Evolutionary conservation across 2,888 invertebrate species (phyloP).

Genomic region (Clostera curtula): DNA sequence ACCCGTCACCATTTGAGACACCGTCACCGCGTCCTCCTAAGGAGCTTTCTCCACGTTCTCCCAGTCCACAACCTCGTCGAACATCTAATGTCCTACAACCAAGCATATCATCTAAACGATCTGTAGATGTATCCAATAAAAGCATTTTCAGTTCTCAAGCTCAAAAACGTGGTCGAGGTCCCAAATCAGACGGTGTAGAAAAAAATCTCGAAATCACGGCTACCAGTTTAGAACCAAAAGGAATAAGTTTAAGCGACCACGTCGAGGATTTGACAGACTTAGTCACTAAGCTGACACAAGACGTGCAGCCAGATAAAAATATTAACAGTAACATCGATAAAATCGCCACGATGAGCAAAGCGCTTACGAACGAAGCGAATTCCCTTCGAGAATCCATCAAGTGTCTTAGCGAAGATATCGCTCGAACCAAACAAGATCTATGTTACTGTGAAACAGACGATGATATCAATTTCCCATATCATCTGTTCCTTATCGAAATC

Average conservation of each 20-base stretch:
- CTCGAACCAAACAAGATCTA: constrained; percentile 44
- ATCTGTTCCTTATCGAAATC: constrained; percentile 59
- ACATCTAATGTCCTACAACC: neutral
- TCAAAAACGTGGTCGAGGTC: neutral
- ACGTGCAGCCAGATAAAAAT: constrained; percentile 24
- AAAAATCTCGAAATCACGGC: constrained; percentile 24
- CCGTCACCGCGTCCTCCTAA: neutral
- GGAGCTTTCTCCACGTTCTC: neutral
- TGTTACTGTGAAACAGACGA: constrained; percentile 23
- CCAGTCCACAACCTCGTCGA: constrained; percentile 6
- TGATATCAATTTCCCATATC: constrained; percentile 57
- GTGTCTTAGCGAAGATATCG: constrained; percentile 47
- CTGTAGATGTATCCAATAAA: neutral
- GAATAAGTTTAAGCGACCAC: constrained; percentile 31
- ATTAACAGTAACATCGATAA: constrained; percentile 48
- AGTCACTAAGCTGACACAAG: constrained; percentile 32
- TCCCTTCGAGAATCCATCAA: constrained; percentile 55
- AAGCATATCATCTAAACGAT: neutral
- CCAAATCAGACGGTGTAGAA: constrained; percentile 15
- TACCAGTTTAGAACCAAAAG: constrained; percentile 32
- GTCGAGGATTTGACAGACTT: constrained; percentile 39
- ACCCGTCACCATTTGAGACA: constrained; percentile 1
- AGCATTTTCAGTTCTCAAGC: neutral
- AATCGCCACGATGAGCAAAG: constrained; percentile 56
- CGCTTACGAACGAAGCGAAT: constrained; percentile 57